Percentiles rank a stretch among this genome's conserved stretches.
Conservation (phyloP, 2,113 vertebrate genomes). For the Aptenodytes patagonicus region DNA sequence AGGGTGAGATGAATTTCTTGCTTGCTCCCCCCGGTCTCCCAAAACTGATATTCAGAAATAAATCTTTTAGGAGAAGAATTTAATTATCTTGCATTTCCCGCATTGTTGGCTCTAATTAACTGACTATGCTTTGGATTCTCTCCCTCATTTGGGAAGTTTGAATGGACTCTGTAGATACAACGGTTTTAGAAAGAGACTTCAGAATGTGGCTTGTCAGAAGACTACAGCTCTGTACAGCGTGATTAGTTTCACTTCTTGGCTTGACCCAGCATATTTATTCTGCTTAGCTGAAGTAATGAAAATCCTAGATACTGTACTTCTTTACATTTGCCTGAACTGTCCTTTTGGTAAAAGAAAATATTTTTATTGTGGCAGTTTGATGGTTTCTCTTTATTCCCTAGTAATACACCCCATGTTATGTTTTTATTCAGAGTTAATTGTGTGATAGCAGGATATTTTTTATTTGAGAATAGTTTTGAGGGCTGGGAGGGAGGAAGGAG, state of each 20-base stretch:
- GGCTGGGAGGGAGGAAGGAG: background rate
- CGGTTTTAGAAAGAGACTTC: background rate
- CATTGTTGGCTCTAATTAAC: background rate
- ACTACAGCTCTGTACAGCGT: background rate
- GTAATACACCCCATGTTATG: background rate
- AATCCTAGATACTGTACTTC: background rate
- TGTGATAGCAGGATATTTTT: background rate
- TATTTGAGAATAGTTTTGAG: background rate
- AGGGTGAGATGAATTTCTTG: background rate
- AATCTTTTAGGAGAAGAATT: slow-evolving; percentile 11
- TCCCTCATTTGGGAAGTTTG: background rate
- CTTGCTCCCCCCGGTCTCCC: background rate
- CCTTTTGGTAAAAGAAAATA: background rate
- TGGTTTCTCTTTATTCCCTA: background rate
- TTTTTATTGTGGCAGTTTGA: background rate
- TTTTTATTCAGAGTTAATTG: background rate
- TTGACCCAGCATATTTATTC: background rate
- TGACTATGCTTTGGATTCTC: background rate
- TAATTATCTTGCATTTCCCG: slow-evolving; percentile 28
- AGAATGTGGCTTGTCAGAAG: background rate
- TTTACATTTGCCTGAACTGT: background rate
- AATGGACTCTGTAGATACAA: background rate
- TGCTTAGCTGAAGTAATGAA: background rate
- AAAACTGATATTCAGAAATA: background rate
- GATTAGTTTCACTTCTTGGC: background rate